A percentile compares a stretch with the other conserved stretches of the same genome.
phyloP scores from a whole-genome alignment of 2,113 vertebrate species.

The Pseudorectes ferrugineus region DNA sequence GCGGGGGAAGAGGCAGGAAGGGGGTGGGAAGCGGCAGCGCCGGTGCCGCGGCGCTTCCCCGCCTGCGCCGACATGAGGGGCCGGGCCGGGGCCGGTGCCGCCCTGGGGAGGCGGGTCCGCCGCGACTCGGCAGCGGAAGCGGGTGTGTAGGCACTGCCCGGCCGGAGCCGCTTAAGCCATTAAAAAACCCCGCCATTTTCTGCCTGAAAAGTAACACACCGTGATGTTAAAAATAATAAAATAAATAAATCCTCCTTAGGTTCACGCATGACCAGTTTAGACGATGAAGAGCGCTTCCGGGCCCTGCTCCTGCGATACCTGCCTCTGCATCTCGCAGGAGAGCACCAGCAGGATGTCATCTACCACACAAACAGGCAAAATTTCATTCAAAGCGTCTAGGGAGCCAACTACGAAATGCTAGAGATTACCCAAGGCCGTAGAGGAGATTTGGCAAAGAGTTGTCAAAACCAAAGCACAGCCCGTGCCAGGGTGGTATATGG shows the following conservation, averaged over 20 bases:
- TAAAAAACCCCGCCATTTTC: accelerated
- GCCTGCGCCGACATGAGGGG: constrained; percentile 60
- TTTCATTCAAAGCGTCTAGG: too few species aligned
- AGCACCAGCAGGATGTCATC: neutral
- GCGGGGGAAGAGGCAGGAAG: neutral
- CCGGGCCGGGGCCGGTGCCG: neutral
- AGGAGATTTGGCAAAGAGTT: neutral
- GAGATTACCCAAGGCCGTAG: accelerated
- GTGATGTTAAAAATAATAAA: neutral
- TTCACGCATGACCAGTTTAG: neutral
- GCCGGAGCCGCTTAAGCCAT: accelerated
- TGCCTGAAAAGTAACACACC: accelerated
- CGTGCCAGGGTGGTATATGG: accelerated
- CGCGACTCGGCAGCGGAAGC: neutral
- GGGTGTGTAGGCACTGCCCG: accelerated
- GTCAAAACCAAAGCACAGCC: neutral
- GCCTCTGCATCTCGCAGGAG: accelerated
- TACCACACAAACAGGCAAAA: neutral
- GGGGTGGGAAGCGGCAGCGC: neutral
- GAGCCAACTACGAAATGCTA: accelerated
- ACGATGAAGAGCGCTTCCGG: neutral
- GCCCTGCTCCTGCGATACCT: neutral
- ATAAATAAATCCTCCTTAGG: neutral
- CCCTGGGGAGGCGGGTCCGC: neutral
- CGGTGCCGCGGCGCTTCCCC: neutral